Percentiles rank a stretch among this genome's conserved stretches.
phyloP scores from a whole-genome alignment of 2,797 vertebrate genomes.

The Schizothorax lantsangensis region DNA sequence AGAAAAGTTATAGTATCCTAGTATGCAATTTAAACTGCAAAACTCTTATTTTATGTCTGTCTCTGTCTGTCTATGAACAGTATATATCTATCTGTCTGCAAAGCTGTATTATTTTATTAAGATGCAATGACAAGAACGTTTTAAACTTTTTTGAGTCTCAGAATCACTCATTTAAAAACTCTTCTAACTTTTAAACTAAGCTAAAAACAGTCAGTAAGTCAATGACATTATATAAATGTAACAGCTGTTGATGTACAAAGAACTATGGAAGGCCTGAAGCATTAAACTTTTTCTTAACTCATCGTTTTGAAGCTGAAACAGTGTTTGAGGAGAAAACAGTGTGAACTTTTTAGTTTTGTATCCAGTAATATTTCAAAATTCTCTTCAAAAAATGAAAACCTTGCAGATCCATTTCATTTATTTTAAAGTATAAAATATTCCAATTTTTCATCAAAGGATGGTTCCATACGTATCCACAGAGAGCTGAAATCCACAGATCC shows the following conservation, averaged over 20 bases:
- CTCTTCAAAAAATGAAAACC: not conserved
- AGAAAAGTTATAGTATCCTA: not conserved
- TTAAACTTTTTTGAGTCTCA: not conserved
- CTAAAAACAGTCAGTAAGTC: not conserved
- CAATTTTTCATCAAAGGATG: not conserved
- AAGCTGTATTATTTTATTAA: not conserved
- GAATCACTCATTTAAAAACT: not conserved
- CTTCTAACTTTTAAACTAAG: not conserved
- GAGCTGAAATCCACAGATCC: not conserved
- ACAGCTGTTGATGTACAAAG: not conserved
- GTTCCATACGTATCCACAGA: not conserved
- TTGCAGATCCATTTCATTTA: not conserved
- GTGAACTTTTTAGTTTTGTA: not conserved
- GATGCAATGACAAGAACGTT: not conserved
- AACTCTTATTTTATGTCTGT: not conserved
- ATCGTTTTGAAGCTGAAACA: not conserved
- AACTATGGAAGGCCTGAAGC: not conserved
- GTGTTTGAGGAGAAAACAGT: not conserved
- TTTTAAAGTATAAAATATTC: not conserved
- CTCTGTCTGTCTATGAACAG: not conserved
- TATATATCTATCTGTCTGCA: not conserved
- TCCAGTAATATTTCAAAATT: not conserved
- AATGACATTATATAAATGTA: conserved; percentile 1
- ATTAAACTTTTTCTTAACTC: not conserved
- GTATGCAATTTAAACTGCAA: not conserved